These are phyloP conservation scores for Neotragus pygmaeus DNA, from an alignment of 2,113 vertebrate genomes.

Conservation along the genomic window DNA sequence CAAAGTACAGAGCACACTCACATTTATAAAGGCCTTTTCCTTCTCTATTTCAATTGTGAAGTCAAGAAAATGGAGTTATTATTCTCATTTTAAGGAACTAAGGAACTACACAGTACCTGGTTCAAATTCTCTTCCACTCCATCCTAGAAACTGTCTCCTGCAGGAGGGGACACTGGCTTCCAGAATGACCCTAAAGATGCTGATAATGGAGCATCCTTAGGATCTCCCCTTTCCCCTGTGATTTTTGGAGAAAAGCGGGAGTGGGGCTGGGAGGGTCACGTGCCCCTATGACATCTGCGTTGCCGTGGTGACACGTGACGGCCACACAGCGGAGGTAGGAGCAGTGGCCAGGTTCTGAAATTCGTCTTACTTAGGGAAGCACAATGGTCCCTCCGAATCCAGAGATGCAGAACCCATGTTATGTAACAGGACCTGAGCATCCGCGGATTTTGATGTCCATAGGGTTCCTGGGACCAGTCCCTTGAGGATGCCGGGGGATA, in stretches of 20 bases:
- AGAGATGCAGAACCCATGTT: neutral
- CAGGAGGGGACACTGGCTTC: neutral
- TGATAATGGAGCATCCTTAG: neutral
- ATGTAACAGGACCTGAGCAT: neutral
- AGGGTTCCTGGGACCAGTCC: neutral
- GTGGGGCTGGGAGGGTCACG: rapidly evolving
- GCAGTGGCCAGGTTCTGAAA: rapidly evolving
- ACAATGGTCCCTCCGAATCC: neutral
- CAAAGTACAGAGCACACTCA: rapidly evolving
- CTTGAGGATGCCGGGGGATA: rapidly evolving
- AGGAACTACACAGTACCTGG: neutral
- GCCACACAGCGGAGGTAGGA: rapidly evolving
- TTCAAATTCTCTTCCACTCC: neutral
- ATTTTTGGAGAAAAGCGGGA: neutral
- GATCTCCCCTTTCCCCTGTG: neutral
- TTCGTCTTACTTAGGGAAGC: neutral
- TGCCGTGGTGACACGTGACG: rapidly evolving
- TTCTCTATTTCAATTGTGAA: neutral
- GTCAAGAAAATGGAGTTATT: neutral
- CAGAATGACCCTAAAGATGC: neutral
- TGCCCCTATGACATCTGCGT: neutral
- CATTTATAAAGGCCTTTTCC: neutral
- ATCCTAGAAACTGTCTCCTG: neutral
- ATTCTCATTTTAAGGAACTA: neutral
- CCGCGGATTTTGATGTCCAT: neutral